Conservation (phyloP, 1,140 invertebrate species). For the Holotrichia oblita region DNA sequence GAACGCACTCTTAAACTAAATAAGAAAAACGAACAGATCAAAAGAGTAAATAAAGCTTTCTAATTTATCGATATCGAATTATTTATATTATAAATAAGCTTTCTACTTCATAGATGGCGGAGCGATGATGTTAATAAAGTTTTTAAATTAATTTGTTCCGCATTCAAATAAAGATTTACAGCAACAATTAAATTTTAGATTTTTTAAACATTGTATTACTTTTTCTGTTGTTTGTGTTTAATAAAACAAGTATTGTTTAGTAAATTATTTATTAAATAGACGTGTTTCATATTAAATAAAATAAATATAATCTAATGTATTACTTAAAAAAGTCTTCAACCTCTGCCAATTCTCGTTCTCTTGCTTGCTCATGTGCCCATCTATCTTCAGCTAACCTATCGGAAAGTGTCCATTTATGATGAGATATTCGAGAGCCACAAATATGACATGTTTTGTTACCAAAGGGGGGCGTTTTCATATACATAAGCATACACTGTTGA, state of each 20-base stretch:
- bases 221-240: no score
- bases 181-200: no score
- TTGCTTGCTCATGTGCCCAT: constrained; percentile 82
- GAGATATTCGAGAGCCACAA: constrained; percentile 74
- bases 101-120: no score
- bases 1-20: no score
- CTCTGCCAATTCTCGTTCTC: constrained; percentile 77
- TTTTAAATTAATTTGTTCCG: no score
- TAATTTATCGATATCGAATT: no score
- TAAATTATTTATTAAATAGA: constrained; percentile 19
- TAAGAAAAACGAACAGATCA: no score
- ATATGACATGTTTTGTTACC: constrained; percentile 67
- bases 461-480: constrained; percentile 81
- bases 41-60: no score
- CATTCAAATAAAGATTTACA: no score
- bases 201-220: no score
- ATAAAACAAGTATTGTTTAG: background rate
- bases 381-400: constrained; percentile 77
- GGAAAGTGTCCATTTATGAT: constrained; percentile 79
- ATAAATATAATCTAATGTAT: constrained; percentile 25
- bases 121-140: no score
- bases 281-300: background rate
- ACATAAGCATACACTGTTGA: constrained; percentile 74
- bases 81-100: no score
- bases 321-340: constrained; percentile 74